Evolutionary conservation across 2,113 vertebrate genomes (phyloP).

Genomic region (Nycticryphes semicollaris): DNA sequence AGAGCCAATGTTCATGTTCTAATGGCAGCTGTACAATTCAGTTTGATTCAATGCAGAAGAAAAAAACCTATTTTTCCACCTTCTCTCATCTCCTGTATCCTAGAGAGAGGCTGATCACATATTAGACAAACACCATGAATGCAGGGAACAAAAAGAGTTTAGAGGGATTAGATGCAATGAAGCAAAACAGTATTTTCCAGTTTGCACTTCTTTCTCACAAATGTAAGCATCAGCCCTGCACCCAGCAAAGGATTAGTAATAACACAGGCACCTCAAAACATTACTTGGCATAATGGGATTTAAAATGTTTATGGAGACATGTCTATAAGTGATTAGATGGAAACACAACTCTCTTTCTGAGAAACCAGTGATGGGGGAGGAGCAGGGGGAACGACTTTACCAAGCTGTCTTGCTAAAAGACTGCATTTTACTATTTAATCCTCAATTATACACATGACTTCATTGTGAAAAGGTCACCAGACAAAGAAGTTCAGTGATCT

Average conservation of each 20-base stretch:
- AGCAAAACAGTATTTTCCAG: background rate
- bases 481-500: background rate
- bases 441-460: constrained; percentile 18
- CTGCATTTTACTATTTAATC: constrained; percentile 26
- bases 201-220: background rate
- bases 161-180: background rate
- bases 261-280: accelerated
- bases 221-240: background rate
- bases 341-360: background rate
- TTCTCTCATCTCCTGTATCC: background rate
- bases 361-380: background rate
- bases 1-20: background rate
- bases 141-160: background rate
- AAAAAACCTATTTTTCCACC: background rate
- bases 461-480: constrained; percentile 6
- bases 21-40: background rate
- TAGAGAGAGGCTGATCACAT: background rate
- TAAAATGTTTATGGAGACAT: background rate
- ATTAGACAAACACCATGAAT: background rate
- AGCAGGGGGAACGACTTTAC: background rate
- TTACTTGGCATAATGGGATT: background rate
- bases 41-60: background rate
- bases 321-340: background rate
- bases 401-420: background rate
- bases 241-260: background rate